Evolutionary conservation across 2,797 vertebrate species (phyloP).

Genomic region (Pempheris klunzingeri): DNA sequence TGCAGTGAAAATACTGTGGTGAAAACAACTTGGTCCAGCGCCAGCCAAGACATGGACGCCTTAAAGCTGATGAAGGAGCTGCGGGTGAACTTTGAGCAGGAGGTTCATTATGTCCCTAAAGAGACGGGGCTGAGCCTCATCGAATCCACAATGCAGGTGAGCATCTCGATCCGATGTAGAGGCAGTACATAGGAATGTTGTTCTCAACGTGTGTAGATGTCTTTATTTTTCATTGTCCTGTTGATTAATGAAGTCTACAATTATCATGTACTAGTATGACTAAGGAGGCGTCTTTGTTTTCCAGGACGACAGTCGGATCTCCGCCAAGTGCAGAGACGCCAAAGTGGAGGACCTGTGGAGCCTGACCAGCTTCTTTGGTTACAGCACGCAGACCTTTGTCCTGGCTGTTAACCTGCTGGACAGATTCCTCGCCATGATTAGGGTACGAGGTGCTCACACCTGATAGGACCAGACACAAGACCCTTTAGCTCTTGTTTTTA

Average conservation of each 20-base stretch:
- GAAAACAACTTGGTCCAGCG: constrained; percentile 32
- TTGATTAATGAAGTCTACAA: background rate
- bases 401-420: constrained; percentile 97
- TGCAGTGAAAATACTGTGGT: constrained; percentile 59
- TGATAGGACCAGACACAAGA: background rate
- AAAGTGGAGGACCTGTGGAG: constrained; percentile 97
- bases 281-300: constrained; percentile 1
- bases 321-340: constrained; percentile 91
- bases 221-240: too few species aligned
- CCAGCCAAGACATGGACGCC: constrained; percentile 84
- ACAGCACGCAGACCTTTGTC: constrained; percentile 96
- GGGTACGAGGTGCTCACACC: constrained; percentile 81
- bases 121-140: constrained; percentile 92
- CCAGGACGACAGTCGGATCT: constrained; percentile 90
- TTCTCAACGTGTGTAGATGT: too few species aligned
- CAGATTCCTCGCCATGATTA: constrained; percentile 97
- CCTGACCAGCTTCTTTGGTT: constrained; percentile 96
- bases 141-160: constrained; percentile 90
- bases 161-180: background rate
- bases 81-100: constrained; percentile 90
- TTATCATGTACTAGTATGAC: background rate
- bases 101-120: constrained; percentile 90
- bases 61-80: constrained; percentile 93
- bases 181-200: background rate
- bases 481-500: background rate